These are phyloP conservation scores for Hemibagrus guttatus DNA, from an alignment of 2,797 vertebrate species.

Conservation along the genomic window DNA sequence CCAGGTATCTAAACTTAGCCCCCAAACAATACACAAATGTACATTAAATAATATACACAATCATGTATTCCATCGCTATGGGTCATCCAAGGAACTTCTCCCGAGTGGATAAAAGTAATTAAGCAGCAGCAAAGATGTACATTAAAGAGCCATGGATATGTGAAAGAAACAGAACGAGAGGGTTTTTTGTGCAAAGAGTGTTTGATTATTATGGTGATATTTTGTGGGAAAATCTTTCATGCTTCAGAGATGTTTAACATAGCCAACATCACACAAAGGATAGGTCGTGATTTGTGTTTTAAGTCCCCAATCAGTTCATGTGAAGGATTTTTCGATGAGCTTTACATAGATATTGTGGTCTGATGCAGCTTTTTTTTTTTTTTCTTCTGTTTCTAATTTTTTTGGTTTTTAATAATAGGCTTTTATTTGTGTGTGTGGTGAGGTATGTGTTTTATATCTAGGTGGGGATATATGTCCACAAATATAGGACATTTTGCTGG, in stretches of 20 bases:
- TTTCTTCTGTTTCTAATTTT: not conserved
- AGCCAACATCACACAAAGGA: not conserved
- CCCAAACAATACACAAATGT: not conserved
- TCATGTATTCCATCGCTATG: not conserved
- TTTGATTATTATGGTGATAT: not conserved
- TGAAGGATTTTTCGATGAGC: not conserved
- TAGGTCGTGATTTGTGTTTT: not conserved
- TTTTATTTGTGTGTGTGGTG: not conserved
- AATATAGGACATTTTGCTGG: not conserved
- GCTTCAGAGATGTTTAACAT: no score
- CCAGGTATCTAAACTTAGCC: not conserved
- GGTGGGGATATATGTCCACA: not conserved
- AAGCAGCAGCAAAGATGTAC: no score
- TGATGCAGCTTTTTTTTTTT: not conserved
- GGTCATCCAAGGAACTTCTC: not conserved
- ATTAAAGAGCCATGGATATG: not conserved
- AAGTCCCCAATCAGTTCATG: not conserved
- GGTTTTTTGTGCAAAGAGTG: not conserved
- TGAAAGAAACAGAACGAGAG: not conserved
- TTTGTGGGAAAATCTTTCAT: not conserved
- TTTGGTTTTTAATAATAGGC: not conserved
- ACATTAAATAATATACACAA: not conserved
- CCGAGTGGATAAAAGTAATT: no score
- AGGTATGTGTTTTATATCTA: not conserved
- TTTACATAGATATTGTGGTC: not conserved